Evolutionary conservation across 2,888 invertebrate genomes (phyloP), one percentile per base, ranked within the genome.

Genomic region (Eupithecia dodoneata): DNA sequence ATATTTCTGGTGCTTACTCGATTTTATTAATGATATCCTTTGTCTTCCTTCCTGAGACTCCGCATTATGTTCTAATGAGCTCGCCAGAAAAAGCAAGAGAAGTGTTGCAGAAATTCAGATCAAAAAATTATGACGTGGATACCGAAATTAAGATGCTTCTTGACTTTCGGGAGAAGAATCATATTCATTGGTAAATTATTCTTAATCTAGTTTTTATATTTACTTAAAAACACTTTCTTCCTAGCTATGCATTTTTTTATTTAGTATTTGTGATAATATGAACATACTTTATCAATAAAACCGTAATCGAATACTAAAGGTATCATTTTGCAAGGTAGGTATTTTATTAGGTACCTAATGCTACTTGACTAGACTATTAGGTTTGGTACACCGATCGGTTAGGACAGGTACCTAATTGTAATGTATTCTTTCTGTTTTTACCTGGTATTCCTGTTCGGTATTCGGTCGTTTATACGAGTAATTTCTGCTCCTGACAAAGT

Each of bases 101-200:
- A n/a, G n/a, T 15, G n/a, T 44, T 69, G 3, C 4, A 45, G n/a
- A 45, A 45, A 18, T 69, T 69, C 44, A 69, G 70, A 18, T 45
- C 47, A 45, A 70, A 70, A 30, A 4, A 2, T 2, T 70, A 49
- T 30, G 30, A 70, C 30, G 47, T 47, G 47, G 47, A 18, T 12
- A 2, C 18, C 9, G 70, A 70, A 70, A 5, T 45, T 4, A 4
- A 47, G 47, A 49, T 2, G 18, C 47, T 70, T 5, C 44, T 70
- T 47, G 47, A 70, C 12, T 70, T 70, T 47, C 45, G 47, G 12
- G 18, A 70, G 30, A 47, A 70, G 30, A 70, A 70, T 13, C 4
- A 47, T 18, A 70, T 70, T 70, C 30, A 47, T 49, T 49, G 70
- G 70, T 70, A 15, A 30, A 67, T 47, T 9, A 9, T 47, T 47